Percentiles rank a stretch among this genome's conserved stretches.
Conservation (phyloP, 2,797 vertebrate genomes). For the Clarias fuscus region DNA sequence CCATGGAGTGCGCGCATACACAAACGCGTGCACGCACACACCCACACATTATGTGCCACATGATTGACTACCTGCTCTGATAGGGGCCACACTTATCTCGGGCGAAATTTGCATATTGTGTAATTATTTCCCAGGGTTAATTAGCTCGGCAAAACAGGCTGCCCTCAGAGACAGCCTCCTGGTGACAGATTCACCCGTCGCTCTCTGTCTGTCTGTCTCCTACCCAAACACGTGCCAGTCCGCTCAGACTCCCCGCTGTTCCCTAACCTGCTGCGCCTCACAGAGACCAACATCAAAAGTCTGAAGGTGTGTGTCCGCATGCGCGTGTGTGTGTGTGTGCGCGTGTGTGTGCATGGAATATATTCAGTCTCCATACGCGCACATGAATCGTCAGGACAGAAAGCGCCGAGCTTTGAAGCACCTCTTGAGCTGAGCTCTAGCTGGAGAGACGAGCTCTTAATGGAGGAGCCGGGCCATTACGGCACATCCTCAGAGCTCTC, state of each 20-base stretch:
- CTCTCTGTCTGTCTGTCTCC: conserved; percentile 41
- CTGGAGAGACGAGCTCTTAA: conserved; percentile 30
- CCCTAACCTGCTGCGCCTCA: conserved; percentile 29
- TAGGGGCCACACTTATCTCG: conserved; percentile 91
- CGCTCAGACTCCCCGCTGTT: conserved; percentile 33
- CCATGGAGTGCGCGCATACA: conserved; percentile 6
- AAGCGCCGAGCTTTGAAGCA: conserved; percentile 25
- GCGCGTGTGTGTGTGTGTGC: background rate
- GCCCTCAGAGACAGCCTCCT: conserved; percentile 88
- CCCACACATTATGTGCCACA: conserved; percentile 71
- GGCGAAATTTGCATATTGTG: conserved; percentile 96
- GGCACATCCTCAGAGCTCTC: conserved; percentile 3
- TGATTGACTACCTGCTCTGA: conserved; percentile 92
- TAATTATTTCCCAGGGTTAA: conserved; percentile 99
- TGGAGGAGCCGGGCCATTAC: conserved; percentile 14
- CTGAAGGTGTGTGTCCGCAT: conserved; percentile 16
- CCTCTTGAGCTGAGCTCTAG: conserved; percentile 30
- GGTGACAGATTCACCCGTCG: conserved; percentile 84
- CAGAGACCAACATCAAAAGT: conserved; percentile 36
- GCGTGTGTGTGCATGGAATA: conserved; percentile 10
- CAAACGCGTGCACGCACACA: conserved; percentile 54
- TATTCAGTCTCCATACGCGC: background rate
- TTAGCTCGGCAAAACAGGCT: conserved; percentile 88
- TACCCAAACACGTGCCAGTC: conserved; percentile 44
- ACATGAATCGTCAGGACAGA: conserved; percentile 16